Evolutionary conservation across 1,140 invertebrate genomes (phyloP).

Genomic region (Lethrus apterus): DNA sequence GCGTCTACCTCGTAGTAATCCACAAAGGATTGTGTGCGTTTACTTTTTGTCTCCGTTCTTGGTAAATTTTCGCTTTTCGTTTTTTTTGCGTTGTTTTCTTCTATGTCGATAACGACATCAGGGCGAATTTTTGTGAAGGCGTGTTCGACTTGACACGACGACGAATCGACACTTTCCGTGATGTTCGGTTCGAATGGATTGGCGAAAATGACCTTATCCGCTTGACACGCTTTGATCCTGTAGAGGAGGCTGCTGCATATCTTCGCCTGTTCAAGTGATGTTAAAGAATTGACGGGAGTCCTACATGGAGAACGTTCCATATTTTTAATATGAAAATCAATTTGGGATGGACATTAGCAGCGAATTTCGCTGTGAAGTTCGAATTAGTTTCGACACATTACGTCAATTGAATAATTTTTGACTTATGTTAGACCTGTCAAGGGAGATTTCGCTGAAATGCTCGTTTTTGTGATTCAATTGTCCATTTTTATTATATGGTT

Average conservation of each 20-base stretch:
- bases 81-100: neutral
- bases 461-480: no score
- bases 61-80: no score
- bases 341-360: no score
- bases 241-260: constrained; percentile 4
- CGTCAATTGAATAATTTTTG: no score
- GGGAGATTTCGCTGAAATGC: no score
- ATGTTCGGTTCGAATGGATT: constrained; percentile 1
- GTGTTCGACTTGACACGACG: no score
- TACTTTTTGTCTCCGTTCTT: neutral
- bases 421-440: no score
- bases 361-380: no score
- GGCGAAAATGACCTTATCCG: neutral
- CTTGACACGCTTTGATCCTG: neutral
- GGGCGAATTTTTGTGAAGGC: no score
- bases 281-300: constrained; percentile 4
- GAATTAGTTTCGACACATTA: no score
- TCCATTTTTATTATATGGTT: no score
- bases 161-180: neutral
- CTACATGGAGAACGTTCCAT: constrained; percentile 2
- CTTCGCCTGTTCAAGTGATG: constrained; percentile 7
- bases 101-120: constrained; percentile 1
- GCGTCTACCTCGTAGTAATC: neutral
- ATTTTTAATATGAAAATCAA: no score
- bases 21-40: neutral